Evolutionary conservation across 2,888 invertebrate species (phyloP), one percentile per base, ranked within the genome.

Genomic region (Nomada flava): DNA sequence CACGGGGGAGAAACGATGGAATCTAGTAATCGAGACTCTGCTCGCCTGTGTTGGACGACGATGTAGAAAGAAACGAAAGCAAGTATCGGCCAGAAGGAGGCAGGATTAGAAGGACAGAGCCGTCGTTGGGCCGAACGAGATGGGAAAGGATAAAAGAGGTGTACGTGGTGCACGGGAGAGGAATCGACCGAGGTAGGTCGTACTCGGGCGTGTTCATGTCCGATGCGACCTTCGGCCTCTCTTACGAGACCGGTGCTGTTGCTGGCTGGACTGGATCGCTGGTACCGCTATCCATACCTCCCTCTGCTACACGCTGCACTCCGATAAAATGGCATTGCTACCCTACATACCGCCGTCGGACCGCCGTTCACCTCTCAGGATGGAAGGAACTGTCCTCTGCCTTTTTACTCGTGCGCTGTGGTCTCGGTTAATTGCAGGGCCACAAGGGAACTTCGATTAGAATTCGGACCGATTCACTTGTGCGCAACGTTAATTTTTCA

Each of bases 211-310:
- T 92, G 90, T 92, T 91, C 92, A 88, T 91, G 91, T 92, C 91
- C 91, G 89, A 89, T 88, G 85, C 89, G 91, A 93, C 92, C 93
- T 92, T 90, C 90, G 92, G 87, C 91, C 93, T 90, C 90, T 87
- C 86, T 88, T 88, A 82, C 79, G 86, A 72, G 71, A 23, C 67
- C 76, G 79, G 79, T 82, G 86, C 79, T 78, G 86, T 86, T 79
- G 81, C 82, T 84, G 84, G 86, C 84, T 85, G 89, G 88, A 89
- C 91, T 89, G 89, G 87, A 91, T 90, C 87, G 78, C 59, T 69
- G 88, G 90, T 92, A 92, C 92, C 92, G 92, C 91, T 92, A 92
- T 89, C 83, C 81, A 53, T 50, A 62, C 64, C 72, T 78, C 73
- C 76, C 75, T 76, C 68, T 68, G 60, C 50, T 76, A 23, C 75